A percentile compares a stretch with the other conserved stretches of the same genome.
Evolutionary conservation across 1,140 invertebrate species (phyloP).

Genomic region (Oryctes rhinoceros): DNA sequence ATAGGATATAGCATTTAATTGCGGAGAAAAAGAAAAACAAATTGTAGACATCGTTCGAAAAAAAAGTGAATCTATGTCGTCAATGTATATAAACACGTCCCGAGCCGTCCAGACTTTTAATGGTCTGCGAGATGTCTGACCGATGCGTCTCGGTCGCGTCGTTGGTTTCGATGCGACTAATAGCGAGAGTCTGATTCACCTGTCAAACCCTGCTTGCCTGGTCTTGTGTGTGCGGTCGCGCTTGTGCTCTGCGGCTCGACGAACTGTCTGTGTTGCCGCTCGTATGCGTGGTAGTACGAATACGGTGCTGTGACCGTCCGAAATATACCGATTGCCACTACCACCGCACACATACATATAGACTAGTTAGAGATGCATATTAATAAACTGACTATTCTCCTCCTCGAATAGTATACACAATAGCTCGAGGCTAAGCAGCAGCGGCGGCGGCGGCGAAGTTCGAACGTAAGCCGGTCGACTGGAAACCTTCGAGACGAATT

Average conservation of each 20-base stretch:
- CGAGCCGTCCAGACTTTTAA: conserved; percentile 33
- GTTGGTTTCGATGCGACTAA: conserved; percentile 21
- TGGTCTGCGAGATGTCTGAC: conserved; percentile 23
- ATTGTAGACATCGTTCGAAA: too few relatives aligned
- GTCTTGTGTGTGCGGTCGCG: conserved; percentile 7
- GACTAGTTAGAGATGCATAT: too few relatives aligned
- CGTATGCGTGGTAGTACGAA: not conserved
- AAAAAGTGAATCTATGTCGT: not conserved
- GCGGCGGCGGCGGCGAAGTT: too few relatives aligned
- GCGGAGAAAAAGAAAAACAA: too few relatives aligned
- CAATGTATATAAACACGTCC: conserved; percentile 17
- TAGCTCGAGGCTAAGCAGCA: too few relatives aligned
- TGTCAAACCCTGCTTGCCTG: conserved; percentile 11
- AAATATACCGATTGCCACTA: not conserved
- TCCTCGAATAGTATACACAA: too few relatives aligned
- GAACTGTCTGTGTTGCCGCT: not conserved
- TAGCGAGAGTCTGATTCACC: conserved; percentile 33
- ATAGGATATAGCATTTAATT: too few relatives aligned
- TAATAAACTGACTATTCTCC: too few relatives aligned
- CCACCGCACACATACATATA: too few relatives aligned
- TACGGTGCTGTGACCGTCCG: not conserved
- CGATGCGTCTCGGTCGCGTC: conserved; percentile 24
- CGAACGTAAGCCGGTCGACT: too few relatives aligned
- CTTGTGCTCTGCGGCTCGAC: conserved; percentile 25
- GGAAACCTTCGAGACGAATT: too few relatives aligned